phyloP scores from a whole-genome alignment of 2,113 vertebrate genomes.

The Thalassarche chlororhynchos region DNA sequence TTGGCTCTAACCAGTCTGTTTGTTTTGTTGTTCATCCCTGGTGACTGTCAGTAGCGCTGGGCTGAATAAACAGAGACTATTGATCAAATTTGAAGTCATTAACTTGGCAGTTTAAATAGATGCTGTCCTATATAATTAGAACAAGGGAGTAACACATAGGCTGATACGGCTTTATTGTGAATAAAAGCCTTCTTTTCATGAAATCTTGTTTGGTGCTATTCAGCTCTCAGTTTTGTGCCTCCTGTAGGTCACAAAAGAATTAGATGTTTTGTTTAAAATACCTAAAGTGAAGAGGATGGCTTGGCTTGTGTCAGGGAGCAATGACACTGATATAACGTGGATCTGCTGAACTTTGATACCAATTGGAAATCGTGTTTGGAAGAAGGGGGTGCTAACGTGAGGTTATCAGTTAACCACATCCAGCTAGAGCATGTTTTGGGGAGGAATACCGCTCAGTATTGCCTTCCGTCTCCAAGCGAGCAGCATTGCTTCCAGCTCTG shows the following conservation, averaged over 20 bases:
- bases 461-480: background rate
- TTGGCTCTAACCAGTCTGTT: slow-evolving; percentile 25
- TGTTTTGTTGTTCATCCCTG: slow-evolving; percentile 59
- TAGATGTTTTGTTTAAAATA: background rate
- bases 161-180: slow-evolving; percentile 62
- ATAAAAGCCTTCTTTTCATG: slow-evolving; percentile 55
- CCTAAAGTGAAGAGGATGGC: background rate
- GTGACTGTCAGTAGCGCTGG: slow-evolving; percentile 47
- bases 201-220: slow-evolving; percentile 46
- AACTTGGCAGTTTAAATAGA: slow-evolving; percentile 64
- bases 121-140: slow-evolving; percentile 69
- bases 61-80: slow-evolving; percentile 65
- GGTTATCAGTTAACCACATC: background rate
- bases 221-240: slow-evolving; percentile 11
- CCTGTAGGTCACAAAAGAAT: slow-evolving; percentile 3
- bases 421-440: background rate
- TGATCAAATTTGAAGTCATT: slow-evolving; percentile 71
- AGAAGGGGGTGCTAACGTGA: background rate
- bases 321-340: background rate
- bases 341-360: background rate
- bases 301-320: background rate
- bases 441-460: background rate
- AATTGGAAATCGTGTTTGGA: background rate
- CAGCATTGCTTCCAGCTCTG: background rate
- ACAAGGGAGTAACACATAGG: slow-evolving; percentile 65